Percentiles rank a stretch among this genome's conserved stretches.
Evolutionary conservation across 2,113 vertebrate species (phyloP).

Genomic region (Chloropsis cyanopogon): DNA sequence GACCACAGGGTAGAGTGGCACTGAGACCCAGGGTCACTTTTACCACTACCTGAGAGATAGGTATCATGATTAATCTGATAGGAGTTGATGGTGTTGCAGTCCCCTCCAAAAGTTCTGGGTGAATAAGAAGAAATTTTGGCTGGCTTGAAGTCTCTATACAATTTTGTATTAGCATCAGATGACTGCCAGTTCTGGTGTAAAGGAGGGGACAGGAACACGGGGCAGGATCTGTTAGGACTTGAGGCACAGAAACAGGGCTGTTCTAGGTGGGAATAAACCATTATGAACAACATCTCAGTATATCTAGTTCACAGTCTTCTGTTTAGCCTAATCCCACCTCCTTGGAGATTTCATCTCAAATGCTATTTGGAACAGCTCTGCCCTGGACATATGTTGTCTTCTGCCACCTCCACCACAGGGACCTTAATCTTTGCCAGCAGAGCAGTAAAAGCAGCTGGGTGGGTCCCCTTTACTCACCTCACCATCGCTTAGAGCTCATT

Average conservation of each 20-base stretch:
- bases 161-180: not conserved
- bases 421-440: not conserved
- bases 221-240: not conserved
- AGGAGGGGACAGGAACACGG: not conserved
- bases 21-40: not conserved
- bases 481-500: not conserved
- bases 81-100: not conserved
- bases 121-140: not conserved
- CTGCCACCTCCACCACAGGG: not conserved
- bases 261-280: not conserved
- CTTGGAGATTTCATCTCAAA: not conserved
- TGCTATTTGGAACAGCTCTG: not conserved
- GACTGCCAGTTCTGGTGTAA: not conserved
- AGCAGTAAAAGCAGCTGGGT: not conserved
- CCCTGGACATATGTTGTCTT: not conserved
- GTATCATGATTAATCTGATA: not conserved
- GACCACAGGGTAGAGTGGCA: not conserved
- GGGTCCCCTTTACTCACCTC: not conserved
- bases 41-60: not conserved
- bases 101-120: not conserved
- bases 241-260: not conserved
- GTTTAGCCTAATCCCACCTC: not conserved
- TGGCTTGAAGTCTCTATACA: not conserved
- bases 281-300: not conserved
- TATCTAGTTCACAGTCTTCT: not conserved